Base-by-base conservation (phyloP, 2,888 invertebrate genomes). In the Trichacis sp. region DNA sequence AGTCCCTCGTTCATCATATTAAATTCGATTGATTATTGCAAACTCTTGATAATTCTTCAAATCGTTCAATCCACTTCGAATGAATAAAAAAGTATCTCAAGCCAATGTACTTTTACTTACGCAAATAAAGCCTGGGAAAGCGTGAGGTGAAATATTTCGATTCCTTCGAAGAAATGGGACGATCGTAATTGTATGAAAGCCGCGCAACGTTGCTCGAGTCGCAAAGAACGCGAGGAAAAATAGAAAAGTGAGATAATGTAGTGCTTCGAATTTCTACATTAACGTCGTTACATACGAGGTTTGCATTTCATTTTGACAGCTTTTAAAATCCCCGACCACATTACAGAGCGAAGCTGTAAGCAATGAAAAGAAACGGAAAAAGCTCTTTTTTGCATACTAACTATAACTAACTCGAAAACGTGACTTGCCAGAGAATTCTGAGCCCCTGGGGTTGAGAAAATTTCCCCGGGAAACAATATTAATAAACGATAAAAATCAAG, bases 181-280 rank as follows among this genome's bases (percentile, higher is more conserved):
- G 9, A 72, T 70, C 72, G 9, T 33, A 33, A 33, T 33, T 33
- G 24, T 8, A 24, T 24, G 24, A 8, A 24, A 24, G 8, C n/a
- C 33, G 8, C n/a, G n/a, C 8, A 33, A n/a, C 33, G 9, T 33
- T 33, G n/a, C n/a, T 33, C 9, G 11, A n/a, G n/a, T 6, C 33
- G n/a, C 8, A 11, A 33, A 33, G n/a, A 33, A 33, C 33, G 33
- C 33, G n/a, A 33, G 33, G 8, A n/a, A 33, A 33, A 33, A 33
- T 33, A 33, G n/a, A 33, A n/a, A 33, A 33, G 33, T 11, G 9
- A 33, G n/a, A 6, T 33, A 33, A 33, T 33, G 33, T 33, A 33
- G n/a, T 11, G 33, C 33, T 9, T 2, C 11, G n/a, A 33, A 33
- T 33, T 33, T 33, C 33, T 33, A 33, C 33, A n/a, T 33, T 33